Evolutionary conservation across 2,888 invertebrate genomes (phyloP).

Genomic region (Drosophila histrio): DNA sequence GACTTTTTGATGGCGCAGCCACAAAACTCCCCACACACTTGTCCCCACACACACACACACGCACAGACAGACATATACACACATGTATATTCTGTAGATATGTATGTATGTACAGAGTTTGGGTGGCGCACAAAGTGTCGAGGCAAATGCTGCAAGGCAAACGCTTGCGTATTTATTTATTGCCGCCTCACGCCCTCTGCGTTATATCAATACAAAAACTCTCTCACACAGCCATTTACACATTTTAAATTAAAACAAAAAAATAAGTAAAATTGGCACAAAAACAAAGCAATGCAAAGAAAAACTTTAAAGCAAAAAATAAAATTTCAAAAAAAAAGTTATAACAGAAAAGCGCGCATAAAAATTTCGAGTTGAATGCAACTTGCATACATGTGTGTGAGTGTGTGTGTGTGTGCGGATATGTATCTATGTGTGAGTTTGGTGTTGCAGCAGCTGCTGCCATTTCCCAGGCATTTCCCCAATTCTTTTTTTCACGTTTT

Average conservation of each 20-base stretch:
- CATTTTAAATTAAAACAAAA: conserved; percentile 8
- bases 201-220: conserved; percentile 38
- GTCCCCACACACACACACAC: not conserved
- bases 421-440: conserved; percentile 9
- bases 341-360: conserved; percentile 65
- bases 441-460: conserved; percentile 72
- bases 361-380: conserved; percentile 75
- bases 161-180: conserved; percentile 64
- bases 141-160: conserved; percentile 62
- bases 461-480: conserved; percentile 60
- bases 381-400: conserved; percentile 37
- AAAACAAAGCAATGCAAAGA: conserved; percentile 31
- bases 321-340: conserved; percentile 48
- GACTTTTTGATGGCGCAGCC: conserved; percentile 79
- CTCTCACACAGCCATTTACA: conserved; percentile 17
- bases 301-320: conserved; percentile 22
- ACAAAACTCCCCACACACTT: conserved; percentile 47
- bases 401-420: conserved; percentile 11
- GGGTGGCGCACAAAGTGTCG: conserved; percentile 43
- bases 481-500: conserved; percentile 1
- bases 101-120: not conserved
- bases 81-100: conserved; percentile 11
- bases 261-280: conserved; percentile 46
- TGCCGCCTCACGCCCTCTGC: conserved; percentile 47
- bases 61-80: conserved; percentile 21